These are phyloP conservation scores for Strigamia transsilvanica DNA, from an alignment of 2,888 invertebrate species.

Conservation along the genomic window DNA sequence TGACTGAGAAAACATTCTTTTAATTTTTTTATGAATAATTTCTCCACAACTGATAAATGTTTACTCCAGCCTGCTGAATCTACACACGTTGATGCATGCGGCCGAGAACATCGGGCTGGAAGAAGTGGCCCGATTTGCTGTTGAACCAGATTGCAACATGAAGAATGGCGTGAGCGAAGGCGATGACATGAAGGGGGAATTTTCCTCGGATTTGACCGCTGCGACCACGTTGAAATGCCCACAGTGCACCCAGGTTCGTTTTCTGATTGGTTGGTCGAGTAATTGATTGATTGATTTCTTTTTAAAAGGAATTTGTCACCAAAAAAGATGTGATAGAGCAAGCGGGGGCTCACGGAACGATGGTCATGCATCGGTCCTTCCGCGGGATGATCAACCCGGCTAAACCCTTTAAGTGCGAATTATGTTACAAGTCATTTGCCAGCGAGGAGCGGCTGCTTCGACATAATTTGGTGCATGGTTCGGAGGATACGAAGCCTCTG, in stretches of 20 bases:
- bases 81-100: slow-evolving; percentile 68
- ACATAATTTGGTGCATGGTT: slow-evolving; percentile 74
- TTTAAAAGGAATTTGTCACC: slow-evolving; percentile 61
- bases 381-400: slow-evolving; percentile 61
- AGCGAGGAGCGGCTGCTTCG: slow-evolving; percentile 70
- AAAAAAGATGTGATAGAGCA: slow-evolving; percentile 67
- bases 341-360: slow-evolving; percentile 66
- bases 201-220: slow-evolving; percentile 19
- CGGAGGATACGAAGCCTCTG: slow-evolving; percentile 75
- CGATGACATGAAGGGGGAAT: slow-evolving; percentile 49
- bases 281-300: no score
- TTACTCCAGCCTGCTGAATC: slow-evolving; percentile 65
- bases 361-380: slow-evolving; percentile 56
- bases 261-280: no score
- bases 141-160: slow-evolving; percentile 42
- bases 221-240: slow-evolving; percentile 61
- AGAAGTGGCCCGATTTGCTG: slow-evolving; percentile 57
- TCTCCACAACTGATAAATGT: no score
- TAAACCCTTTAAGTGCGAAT: slow-evolving; percentile 70
- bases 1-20: no score
- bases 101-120: slow-evolving; percentile 64
- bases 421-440: slow-evolving; percentile 74
- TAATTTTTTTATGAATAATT: no score
- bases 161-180: slow-evolving; percentile 52
- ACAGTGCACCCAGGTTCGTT: slow-evolving; percentile 61